These are phyloP conservation scores for Scaptomyza polygonia DNA, from an alignment of 2,888 invertebrate species.

Conservation along the genomic window DNA sequence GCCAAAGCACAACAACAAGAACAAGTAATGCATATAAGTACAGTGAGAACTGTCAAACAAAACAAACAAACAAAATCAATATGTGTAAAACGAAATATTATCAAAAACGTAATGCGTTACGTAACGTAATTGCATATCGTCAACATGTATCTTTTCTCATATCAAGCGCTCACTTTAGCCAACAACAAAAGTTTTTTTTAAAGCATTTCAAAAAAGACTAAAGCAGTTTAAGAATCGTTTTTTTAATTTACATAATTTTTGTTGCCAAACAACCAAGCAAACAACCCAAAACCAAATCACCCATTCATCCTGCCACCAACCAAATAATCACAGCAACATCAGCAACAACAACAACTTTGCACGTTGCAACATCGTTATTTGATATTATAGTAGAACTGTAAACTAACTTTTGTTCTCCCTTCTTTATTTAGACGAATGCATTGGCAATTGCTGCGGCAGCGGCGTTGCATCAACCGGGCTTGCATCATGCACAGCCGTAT, in stretches of 20 bases:
- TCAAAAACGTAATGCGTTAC: too few species aligned
- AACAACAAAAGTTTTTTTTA: too few species aligned
- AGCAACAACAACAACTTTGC: not conserved
- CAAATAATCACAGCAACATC: too few species aligned
- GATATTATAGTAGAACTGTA: not conserved
- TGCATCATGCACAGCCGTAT: conserved; percentile 81
- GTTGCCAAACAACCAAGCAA: conserved; percentile 28
- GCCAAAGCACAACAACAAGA: conserved; percentile 53
- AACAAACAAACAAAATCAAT: too few species aligned
- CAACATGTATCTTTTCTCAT: not conserved
- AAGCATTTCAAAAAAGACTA: not conserved
- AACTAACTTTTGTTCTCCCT: not conserved
- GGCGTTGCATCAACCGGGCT: conserved; percentile 69
- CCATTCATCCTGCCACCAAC: not conserved
- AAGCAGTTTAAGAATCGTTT: conserved; percentile 25
- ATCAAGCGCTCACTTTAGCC: conserved; percentile 3
- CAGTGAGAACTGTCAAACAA: not conserved
- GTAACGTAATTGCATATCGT: too few species aligned
- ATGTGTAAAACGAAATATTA: too few species aligned
- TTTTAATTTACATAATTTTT: conserved; percentile 16
- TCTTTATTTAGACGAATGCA: conserved; percentile 44
- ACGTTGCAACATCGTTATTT: not conserved
- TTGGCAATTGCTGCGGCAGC: conserved; percentile 50
- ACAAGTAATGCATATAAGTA: conserved; percentile 60
- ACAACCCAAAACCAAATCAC: not conserved